Base-by-base conservation (phyloP, 2,888 invertebrate species). In the Drosophila histrio region DNA sequence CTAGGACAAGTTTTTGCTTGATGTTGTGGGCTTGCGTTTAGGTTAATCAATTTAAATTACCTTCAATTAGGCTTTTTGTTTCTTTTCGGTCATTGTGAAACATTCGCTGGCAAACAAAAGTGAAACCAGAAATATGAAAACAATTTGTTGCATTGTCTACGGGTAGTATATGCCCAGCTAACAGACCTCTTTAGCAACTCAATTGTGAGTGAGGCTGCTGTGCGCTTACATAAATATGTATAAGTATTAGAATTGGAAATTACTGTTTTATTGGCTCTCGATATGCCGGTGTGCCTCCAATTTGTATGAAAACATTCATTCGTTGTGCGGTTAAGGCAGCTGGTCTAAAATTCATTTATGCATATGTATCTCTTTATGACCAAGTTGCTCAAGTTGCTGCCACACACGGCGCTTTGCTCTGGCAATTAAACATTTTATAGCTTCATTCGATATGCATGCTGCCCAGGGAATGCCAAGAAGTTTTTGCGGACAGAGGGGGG, bases 11-110 rank as follows among this genome's bases (percentile, higher is more conserved):
- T 71, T 76, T 79, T 63, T 61, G 19, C 26, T 44, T 22, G 36
- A 39, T 49, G 70, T 64, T 47, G 69, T 80, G 81, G 78, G 78
- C 26, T 80, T 63, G 43, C 39, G 67, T 63, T 69, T 72, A 56
- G 77, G 68, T 77, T 87, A 85, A 89, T 86, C 79, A 89, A 86
- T 87, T 86, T 81, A 87, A 84, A 86, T 86, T 85, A 79, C 77
- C 79, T 79, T 85, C 88, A 86, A 87, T 89, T 86, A 85, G 82
- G 72, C 68, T 63, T 66, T 85, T 82, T 87, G 78, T 81, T 85
- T 41, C 46, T 41, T 57, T 59, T 56, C 30, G 32, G 26, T 44
- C 38, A 49, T 72, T 76, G 77, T 56, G 59, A 34, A 73, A 71
- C 53, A 73, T 17, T 5, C 7, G 11, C 22, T 9, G 17, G 3